Percentiles rank a stretch among this genome's conserved stretches.
Conservation (phyloP, 1,140 invertebrate species). For the Zaprionus taronus region DNA sequence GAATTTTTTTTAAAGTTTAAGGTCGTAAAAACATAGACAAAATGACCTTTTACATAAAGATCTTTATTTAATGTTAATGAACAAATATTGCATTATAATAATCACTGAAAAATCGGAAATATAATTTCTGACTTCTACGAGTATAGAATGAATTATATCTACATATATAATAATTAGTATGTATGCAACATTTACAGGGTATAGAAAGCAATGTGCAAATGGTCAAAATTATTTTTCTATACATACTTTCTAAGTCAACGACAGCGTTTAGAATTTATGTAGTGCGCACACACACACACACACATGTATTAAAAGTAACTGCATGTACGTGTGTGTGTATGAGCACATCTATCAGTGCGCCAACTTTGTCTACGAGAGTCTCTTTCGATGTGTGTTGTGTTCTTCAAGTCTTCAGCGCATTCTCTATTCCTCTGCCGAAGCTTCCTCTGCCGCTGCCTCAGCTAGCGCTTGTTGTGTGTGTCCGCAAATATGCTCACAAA, state of each 20-base stretch:
- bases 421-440: slow-evolving; percentile 14
- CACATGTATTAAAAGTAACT: slow-evolving; percentile 13
- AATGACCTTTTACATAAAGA: too few species aligned
- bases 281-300: slow-evolving; percentile 55
- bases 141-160: too few species aligned
- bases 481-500: slow-evolving; percentile 77
- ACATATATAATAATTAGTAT: too few species aligned
- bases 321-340: slow-evolving; percentile 11
- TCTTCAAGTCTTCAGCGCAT: slow-evolving; percentile 51
- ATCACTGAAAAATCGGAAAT: too few species aligned
- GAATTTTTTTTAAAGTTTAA: too few species aligned
- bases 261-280: slow-evolving; percentile 77
- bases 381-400: slow-evolving; percentile 47
- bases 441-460: slow-evolving; percentile 5
- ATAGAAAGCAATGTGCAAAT: background rate
- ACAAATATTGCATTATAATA: too few species aligned
- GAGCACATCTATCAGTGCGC: slow-evolving; percentile 32
- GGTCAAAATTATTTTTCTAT: slow-evolving; percentile 37
- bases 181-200: background rate
- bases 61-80: too few species aligned
- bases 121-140: too few species aligned
- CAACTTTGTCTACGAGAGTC: slow-evolving; percentile 59
- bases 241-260: slow-evolving; percentile 78
- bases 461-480: slow-evolving; percentile 43
- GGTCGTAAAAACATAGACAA: too few species aligned